Percentiles rank a stretch among this genome's conserved stretches.
phyloP scores from a whole-genome alignment of 2,888 invertebrate genomes.

The Cephalotes varians region DNA sequence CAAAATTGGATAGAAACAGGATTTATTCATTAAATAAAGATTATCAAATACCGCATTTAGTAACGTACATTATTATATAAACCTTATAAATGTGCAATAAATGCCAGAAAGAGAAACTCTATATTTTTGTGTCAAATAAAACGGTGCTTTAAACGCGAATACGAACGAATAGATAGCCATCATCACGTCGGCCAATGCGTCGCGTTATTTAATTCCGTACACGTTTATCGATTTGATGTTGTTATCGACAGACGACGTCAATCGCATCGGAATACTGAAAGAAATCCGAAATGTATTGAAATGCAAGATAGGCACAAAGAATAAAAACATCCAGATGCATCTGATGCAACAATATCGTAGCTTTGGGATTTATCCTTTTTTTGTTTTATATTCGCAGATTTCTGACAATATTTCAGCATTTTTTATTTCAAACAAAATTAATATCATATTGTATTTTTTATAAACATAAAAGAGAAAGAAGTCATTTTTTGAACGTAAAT shows the following conservation, averaged over 20 bases:
- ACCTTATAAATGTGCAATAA: conserved; percentile 6
- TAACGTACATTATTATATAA: not conserved
- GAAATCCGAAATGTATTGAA: conserved; percentile 44
- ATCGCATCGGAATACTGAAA: conserved; percentile 10
- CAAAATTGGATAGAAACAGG: not conserved
- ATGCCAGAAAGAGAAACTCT: not conserved
- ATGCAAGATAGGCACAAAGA: not conserved
- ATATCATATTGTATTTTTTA: not conserved
- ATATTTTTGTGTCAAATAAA: not conserved
- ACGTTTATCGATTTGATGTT: conserved; percentile 41
- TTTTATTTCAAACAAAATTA: not conserved
- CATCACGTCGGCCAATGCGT: conserved; percentile 8
- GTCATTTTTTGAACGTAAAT: not conserved
- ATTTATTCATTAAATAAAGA: conserved; percentile 16
- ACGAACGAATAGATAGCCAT: conserved; percentile 10
- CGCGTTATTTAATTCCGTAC: conserved; percentile 50
- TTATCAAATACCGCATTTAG: not conserved
- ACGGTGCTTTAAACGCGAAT: not conserved
- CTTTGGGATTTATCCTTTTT: not conserved
- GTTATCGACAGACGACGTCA: conserved; percentile 51
- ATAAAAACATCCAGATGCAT: not conserved
- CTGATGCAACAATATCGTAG: not conserved
- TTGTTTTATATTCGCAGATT: conserved; percentile 1
- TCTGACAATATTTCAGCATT: not conserved
- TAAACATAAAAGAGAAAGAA: not conserved